Evolutionary conservation across 35 echinoderm and acorn worm species (phyloP), one percentile per base, ranked within the genome.

Genomic region (Antedon bifida): DNA sequence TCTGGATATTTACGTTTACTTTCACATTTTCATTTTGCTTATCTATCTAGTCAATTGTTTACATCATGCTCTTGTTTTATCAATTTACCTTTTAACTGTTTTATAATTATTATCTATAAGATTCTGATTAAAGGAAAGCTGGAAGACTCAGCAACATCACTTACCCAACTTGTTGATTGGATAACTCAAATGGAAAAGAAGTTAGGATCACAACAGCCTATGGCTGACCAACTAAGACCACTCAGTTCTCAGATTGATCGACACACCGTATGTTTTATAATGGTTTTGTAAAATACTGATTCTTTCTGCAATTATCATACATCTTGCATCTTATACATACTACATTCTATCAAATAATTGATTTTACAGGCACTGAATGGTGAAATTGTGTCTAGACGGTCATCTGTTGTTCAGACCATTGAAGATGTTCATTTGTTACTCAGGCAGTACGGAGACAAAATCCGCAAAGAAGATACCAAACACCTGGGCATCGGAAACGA

Each of bases 111-210:
- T 44, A 5, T 44, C 39, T 16, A 44, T 44, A 46, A 99, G 95
- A 79, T 85, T 32, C 45, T 32, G 26, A 32, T 99, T 73, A 81
- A 88, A 45, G 78, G 86, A 30, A 88, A 91, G 28, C 74, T 92
- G 33, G 32, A 51, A 33, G 95, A 99, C 9, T 81, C 85, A 30
- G 36, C 34, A 30, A 83, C 39, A 0, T 32, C 35, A 29, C 80
- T 99, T 3, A 46, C 75, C n/a, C 88, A 99, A 8, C 85, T 90
- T 23, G 32, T 85, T n/a, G 91, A 88, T 77, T 99, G 95, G 95
- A 80, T 99, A 85, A 35, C 83, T 2, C 78, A 92, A 75, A 90
- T 91, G 32, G 95, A 99, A 81, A 85, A 93, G 88, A 99, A 93
- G 44, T 86, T 99, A 31, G 95, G 90, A 36, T 81, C 88, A 33